Percentiles rank a stretch among this genome's conserved stretches.
phyloP scores from a whole-genome alignment of 2,888 invertebrate genomes.

The Onthophagus sagittarius region DNA sequence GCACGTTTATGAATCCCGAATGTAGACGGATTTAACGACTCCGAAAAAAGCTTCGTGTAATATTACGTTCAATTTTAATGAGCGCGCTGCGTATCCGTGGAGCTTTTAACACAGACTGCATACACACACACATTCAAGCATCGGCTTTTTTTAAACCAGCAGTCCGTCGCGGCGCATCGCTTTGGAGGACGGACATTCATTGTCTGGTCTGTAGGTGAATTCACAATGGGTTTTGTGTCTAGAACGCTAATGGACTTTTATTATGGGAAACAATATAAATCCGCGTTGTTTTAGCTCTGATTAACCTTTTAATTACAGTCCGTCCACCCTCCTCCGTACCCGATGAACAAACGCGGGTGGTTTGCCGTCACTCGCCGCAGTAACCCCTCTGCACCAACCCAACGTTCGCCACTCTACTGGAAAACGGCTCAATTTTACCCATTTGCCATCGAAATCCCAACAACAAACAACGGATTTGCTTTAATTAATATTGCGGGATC shows the following conservation, averaged over 20 bases:
- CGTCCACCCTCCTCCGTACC: conserved; percentile 9
- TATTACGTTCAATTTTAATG: not conserved
- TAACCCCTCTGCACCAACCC: not conserved
- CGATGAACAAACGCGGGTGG: conserved; percentile 19
- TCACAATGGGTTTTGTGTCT: conserved; percentile 12
- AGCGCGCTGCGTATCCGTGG: not conserved
- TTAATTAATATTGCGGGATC: conserved; percentile 24
- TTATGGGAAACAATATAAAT: conserved; percentile 23
- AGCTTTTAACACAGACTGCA: not conserved
- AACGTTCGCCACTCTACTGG: conserved; percentile 13
- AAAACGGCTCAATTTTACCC: conserved; percentile 26
- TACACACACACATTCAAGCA: not conserved
- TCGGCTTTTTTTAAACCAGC: not conserved
- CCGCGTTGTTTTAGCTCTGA: conserved; percentile 26
- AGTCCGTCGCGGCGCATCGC: not conserved
- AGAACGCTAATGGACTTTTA: conserved; percentile 22
- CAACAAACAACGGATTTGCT: conserved; percentile 27
- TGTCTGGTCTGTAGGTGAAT: not conserved
- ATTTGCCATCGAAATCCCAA: conserved; percentile 24
- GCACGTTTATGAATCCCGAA: not conserved
- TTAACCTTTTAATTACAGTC: conserved; percentile 29
- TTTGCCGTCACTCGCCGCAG: conserved; percentile 8
- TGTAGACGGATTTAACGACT: not conserved
- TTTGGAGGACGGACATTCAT: not conserved
- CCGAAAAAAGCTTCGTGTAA: not conserved